Evolutionary conservation across 2,888 invertebrate genomes (phyloP), one percentile per base, ranked within the genome.

Genomic region (Monoplex corrugatus): DNA sequence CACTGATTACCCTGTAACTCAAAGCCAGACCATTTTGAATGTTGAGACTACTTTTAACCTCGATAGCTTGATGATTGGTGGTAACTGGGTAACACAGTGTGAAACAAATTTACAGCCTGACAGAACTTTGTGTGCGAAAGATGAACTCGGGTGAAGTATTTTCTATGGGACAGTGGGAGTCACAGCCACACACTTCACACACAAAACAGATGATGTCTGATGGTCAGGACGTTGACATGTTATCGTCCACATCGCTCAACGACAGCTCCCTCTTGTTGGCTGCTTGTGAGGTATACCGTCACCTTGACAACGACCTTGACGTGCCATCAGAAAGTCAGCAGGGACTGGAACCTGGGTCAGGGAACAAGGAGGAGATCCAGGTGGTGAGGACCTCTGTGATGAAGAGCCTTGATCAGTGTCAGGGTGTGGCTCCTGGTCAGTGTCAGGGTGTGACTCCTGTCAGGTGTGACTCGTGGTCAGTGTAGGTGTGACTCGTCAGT

Each of bases 241-340:
- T 45, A 19, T 87, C 78, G n/a, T 87, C 87, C 45, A 8, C 75
- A 0, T 75, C 87, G 10, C 45, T 87, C 16, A 87, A 87, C 16
- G 87, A 87, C 40, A 87, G 87, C 45, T 87, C 57, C 3, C 57
- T 80, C 5, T 45, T 80, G 57, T 40, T 80, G 32, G 80, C 78
- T 28, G 57, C 80, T 19, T 28, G 16, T 35, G 38, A 80, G 32
- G 38, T 35, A 23, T 57, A 80, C 78, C 78, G 40, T 8, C 78
- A 43, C 40, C 16, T 80, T 6, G 43, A 78, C 40, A 8, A 80
- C 78, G 28, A 40, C 28, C 28, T 28, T 10, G 23, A 40, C 23
- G n/a, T n/a, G n/a, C 43, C 10, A 6, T 19, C 78, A 10, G 5
- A 0, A 13, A 28, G 78, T 3, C 40, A 43, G 5, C 2, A 6